Percentiles rank a stretch among this genome's conserved stretches.
These are phyloP conservation scores for Pelagia noctiluca DNA, from an alignment of 30 jellyfish, hydroid and myxozoan species.

Conservation along the genomic window DNA sequence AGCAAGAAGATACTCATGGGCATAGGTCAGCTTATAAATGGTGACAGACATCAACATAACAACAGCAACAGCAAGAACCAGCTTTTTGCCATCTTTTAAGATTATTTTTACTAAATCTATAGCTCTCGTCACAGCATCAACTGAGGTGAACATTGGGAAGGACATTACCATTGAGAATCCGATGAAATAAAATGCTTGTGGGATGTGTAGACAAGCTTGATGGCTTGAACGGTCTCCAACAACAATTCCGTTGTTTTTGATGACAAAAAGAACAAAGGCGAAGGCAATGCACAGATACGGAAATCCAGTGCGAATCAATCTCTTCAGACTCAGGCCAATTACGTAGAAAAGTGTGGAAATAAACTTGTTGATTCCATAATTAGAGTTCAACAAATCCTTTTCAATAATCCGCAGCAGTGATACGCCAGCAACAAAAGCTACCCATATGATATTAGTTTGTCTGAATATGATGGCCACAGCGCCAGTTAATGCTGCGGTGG, in stretches of 20 bases:
- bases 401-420: constrained; percentile 43
- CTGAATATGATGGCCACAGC: constrained; percentile 85
- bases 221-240: constrained; percentile 98
- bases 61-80: background rate
- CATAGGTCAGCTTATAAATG: constrained; percentile 69
- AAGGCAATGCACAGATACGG: constrained; percentile 66
- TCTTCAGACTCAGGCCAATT: constrained; percentile 19
- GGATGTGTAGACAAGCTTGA: constrained; percentile 81
- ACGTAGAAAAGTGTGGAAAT: background rate
- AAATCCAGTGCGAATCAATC: constrained; percentile 13
- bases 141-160: constrained; percentile 55
- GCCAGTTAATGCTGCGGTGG: constrained; percentile 76
- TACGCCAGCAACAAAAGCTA: constrained; percentile 73
- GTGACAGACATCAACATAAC: constrained; percentile 6
- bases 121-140: constrained; percentile 4
- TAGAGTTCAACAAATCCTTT: constrained; percentile 17
- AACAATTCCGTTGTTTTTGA: constrained; percentile 86
- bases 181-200: constrained; percentile 84
- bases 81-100: background rate
- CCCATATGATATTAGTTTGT: constrained; percentile 97
- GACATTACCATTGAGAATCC: constrained; percentile 70
- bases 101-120: background rate
- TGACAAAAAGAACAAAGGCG: constrained; percentile 76
- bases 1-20: constrained; percentile 85
- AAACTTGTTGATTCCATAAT: constrained; percentile 3